Evolutionary conservation across 2,888 invertebrate genomes (phyloP), one percentile per base, ranked within the genome.

Genomic region (Ophioninae sp.): DNA sequence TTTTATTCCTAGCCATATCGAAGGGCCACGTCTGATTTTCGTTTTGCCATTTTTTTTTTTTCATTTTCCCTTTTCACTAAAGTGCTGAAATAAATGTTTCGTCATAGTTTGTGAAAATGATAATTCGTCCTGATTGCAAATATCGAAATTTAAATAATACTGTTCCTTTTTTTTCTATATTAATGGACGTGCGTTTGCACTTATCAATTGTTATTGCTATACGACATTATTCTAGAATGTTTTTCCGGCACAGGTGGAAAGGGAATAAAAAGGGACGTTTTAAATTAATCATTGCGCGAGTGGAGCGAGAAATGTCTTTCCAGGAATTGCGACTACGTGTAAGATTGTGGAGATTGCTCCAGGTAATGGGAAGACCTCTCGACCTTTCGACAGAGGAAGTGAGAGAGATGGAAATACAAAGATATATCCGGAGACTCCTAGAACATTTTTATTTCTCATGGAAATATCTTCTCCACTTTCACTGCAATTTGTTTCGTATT

Each of bases 401-500:
- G 6, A n/a, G 23, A 64, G 30, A 67, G 20, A 44, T n/a, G 0
- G 20, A 30, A 30, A 2, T 1, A 30, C 30, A 30, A 30, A 23
- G 50, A 30, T 10, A 50, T 17, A 23, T 57, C 57, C 21, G 30
- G 76, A 65, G 70, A 20, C 50, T 57, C 65, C 7, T 3, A 13
- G 61, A 69, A 7, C n/a, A 20, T 75, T 81, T 68, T 76, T 65
- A 70, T 81, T 65, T 21, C 76, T 65, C 65, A 81, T 76, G 69
- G 30, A 81, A 81, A 76, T 76, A 37, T 69, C 62, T 69, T 69
- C 20, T 65, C 69, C 21, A 39, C 41, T 57, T 23, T 44, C 37
- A 30, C 65, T 70, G 7, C 30, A 59, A 70, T 81, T 64, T 70
- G 56, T 59, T 70, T 62, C 64, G 70, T 17, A 57, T 39, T 70